phyloP scores from a whole-genome alignment of 2,113 vertebrate genomes.

The Semicossyphus pulcher region DNA sequence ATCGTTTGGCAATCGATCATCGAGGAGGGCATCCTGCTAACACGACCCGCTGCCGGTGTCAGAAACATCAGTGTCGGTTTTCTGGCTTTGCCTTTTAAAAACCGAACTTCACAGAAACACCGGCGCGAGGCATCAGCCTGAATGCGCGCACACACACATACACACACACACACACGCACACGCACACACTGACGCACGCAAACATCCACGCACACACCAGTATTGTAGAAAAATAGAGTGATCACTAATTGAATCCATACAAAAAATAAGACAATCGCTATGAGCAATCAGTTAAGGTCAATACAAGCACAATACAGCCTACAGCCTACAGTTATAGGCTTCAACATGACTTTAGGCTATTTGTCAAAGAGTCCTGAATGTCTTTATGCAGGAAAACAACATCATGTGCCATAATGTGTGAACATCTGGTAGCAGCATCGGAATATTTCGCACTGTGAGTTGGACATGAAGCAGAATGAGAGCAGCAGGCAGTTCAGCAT shows the following conservation, averaged over 20 bases:
- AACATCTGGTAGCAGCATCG: slow-evolving; percentile 76
- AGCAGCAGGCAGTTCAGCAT: slow-evolving; percentile 37
- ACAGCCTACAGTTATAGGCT: slow-evolving; percentile 30
- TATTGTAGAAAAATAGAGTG: slow-evolving; percentile 80
- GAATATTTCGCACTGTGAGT: slow-evolving; percentile 54
- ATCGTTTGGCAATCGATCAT: slow-evolving; percentile 75
- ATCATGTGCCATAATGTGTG: slow-evolving; percentile 50
- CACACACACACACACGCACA: slow-evolving; percentile 13
- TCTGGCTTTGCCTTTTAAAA: slow-evolving; percentile 95
- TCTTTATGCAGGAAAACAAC: slow-evolving; percentile 29
- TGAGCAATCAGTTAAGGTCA: slow-evolving; percentile 48
- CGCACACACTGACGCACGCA: background rate
- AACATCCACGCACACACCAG: slow-evolving; percentile 7
- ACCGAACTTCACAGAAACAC: slow-evolving; percentile 94
- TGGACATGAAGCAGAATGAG: slow-evolving; percentile 49
- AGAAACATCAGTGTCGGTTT: slow-evolving; percentile 93
- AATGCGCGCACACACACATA: slow-evolving; percentile 23
- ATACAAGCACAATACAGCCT: slow-evolving; percentile 67
- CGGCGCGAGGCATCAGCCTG: slow-evolving; percentile 74
- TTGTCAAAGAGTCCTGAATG: slow-evolving; percentile 40
- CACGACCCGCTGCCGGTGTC: slow-evolving; percentile 80
- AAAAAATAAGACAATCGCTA: slow-evolving; percentile 54
- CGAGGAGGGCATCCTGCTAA: slow-evolving; percentile 55
- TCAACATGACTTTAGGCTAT: slow-evolving; percentile 45
- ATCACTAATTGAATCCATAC: slow-evolving; percentile 66